Base-by-base conservation (phyloP, 2,888 invertebrate species). In the Idaea aversata region DNA sequence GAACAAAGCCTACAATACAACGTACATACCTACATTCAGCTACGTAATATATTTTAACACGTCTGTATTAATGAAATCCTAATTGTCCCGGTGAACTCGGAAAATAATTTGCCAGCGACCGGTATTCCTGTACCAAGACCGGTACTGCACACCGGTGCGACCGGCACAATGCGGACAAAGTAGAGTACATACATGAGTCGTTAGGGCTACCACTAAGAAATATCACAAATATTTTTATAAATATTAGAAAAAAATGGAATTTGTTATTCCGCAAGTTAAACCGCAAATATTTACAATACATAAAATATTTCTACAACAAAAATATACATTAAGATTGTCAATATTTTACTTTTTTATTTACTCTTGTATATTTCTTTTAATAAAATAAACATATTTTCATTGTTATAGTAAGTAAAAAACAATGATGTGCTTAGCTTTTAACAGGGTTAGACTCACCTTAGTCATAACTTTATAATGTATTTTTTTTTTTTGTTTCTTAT, bases 51-150 rank as follows among this genome's bases (percentile, higher is more conserved):
- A 59, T 59, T 59, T 25, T 34, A 59, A 34, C 59, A 59, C 34
- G 34, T 10, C 59, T 25, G 6, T 59, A 34, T 59, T 59, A 59
- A 59, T 59, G 59, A 59, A 59, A 59, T 59, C 59, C 59, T 59
- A 59, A 59, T 59, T 59, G 59, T 59, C 59, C 34, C 59, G 16
- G 15, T 58, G 16, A 59, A 34, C 59, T 59, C 59, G 59, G 59
- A 34, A 59, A 25, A 25, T 59, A 59, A 25, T 59, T 16, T 59
- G 59, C 34, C 15, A 13, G 15, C 59, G 25, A 34, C 59, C 59
- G 15, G 59, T 59, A 16, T 34, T 6, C 7, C 59, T 15, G 25
- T 59, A 34, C 59, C 7, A 6, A 34, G 59, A 16, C 59, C 59
- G 59, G 59, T 59, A 34, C 59, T 34, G 59, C 13, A 25, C 58